phyloP scores from a whole-genome alignment of 2,797 vertebrate species.

The Adrianichthys oophorus region DNA sequence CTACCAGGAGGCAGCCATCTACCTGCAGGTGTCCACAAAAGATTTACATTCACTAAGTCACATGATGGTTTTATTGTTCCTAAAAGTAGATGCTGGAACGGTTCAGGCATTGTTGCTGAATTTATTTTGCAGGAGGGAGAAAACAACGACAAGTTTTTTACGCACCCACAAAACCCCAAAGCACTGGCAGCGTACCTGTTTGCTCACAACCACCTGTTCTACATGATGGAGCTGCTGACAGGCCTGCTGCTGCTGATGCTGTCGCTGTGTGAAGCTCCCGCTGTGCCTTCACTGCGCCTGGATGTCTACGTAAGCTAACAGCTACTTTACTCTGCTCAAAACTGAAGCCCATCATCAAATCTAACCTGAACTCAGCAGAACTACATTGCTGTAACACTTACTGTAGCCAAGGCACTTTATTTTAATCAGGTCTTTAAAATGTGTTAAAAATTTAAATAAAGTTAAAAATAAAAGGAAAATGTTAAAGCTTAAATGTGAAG shows the following conservation, averaged over 20 bases:
- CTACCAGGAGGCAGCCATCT: slow-evolving; percentile 97
- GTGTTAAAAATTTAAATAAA: too few relatives aligned
- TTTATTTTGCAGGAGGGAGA: slow-evolving; percentile 86
- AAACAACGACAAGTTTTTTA: slow-evolving; percentile 98
- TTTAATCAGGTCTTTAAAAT: not conserved
- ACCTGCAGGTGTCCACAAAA: slow-evolving; percentile 86
- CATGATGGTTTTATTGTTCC: slow-evolving; percentile 22
- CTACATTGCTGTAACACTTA: not conserved
- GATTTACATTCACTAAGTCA: slow-evolving; percentile 9
- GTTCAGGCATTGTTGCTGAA: not conserved
- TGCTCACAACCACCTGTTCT: slow-evolving; percentile 95
- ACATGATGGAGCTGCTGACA: slow-evolving; percentile 94
- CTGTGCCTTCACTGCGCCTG: slow-evolving; percentile 90
- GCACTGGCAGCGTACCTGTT: slow-evolving; percentile 95
- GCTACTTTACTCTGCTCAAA: not conserved
- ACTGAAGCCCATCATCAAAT: not conserved
- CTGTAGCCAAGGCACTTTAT: not conserved
- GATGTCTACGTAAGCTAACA: slow-evolving; percentile 88
- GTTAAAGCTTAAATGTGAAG: too few relatives aligned
- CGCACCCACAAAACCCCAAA: slow-evolving; percentile 90
- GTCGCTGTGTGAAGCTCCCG: slow-evolving; percentile 93
- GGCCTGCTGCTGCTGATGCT: slow-evolving; percentile 90
- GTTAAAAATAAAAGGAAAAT: too few relatives aligned
- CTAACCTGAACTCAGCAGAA: too few relatives aligned
- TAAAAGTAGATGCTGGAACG: not conserved